A percentile compares a stretch with the other conserved stretches of the same genome.
Conservation (phyloP, 2,888 invertebrate genomes). For the Metalampra italica region DNA sequence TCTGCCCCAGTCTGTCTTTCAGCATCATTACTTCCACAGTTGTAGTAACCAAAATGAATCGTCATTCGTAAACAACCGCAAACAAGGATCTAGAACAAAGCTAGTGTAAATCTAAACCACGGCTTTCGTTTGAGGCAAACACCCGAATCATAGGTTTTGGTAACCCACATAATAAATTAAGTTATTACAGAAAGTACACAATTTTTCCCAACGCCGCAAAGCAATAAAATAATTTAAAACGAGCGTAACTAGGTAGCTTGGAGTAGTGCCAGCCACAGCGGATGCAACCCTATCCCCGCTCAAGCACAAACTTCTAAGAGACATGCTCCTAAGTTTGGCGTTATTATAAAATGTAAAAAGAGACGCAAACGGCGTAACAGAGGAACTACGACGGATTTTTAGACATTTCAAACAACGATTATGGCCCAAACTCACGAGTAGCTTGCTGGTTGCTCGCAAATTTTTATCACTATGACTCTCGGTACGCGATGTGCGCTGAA, state of each 20-base stretch:
- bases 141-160: too few species aligned
- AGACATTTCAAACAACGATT: conserved; percentile 43
- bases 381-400: conserved; percentile 37
- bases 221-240: conserved; percentile 60
- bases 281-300: conserved; percentile 45
- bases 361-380: conserved; percentile 29
- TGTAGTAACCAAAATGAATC: too few species aligned
- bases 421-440: conserved; percentile 28
- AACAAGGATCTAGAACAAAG: too few species aligned
- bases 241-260: conserved; percentile 43
- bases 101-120: too few species aligned
- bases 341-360: conserved; percentile 51
- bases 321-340: conserved; percentile 46
- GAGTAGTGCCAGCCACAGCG: conserved; percentile 45
- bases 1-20: too few species aligned
- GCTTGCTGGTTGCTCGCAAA: conserved; percentile 36
- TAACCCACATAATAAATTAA: not conserved
- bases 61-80: too few species aligned
- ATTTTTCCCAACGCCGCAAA: conserved; percentile 32
- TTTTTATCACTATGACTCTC: conserved; percentile 37
- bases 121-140: too few species aligned
- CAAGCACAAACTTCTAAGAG: conserved; percentile 47
- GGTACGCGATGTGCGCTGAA: conserved; percentile 1
- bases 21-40: too few species aligned
- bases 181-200: not conserved